phyloP scores from a whole-genome alignment of 2,113 vertebrate species.

The Lepus europaeus region DNA sequence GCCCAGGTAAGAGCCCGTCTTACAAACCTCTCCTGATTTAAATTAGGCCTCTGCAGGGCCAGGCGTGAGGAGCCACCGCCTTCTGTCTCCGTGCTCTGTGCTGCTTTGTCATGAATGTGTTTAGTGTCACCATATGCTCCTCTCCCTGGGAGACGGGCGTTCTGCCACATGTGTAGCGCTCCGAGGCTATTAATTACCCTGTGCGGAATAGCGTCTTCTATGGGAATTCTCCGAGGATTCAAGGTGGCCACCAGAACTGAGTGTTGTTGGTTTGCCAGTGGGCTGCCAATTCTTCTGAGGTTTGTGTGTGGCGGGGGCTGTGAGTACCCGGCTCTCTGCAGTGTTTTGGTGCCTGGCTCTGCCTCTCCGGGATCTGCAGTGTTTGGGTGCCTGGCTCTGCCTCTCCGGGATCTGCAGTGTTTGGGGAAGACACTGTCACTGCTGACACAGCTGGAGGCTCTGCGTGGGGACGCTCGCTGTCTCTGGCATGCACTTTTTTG shows the following conservation, averaged over 20 bases:
- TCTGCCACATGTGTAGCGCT: constrained; percentile 70
- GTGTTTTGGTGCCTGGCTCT: too few relatives aligned
- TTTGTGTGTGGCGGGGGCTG: too few relatives aligned
- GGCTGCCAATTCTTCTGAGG: constrained; percentile 18
- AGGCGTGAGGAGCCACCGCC: constrained; percentile 54
- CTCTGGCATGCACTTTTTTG: not conserved
- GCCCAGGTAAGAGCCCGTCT: constrained; percentile 27
- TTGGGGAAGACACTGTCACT: constrained; percentile 42
- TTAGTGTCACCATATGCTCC: constrained; percentile 79
- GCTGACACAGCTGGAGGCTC: constrained; percentile 15
- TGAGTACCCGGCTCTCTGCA: not conserved
- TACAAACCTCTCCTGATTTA: constrained; percentile 74
- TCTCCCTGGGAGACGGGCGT: constrained; percentile 79
- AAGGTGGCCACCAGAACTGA: constrained; percentile 8
- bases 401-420: not conserved
- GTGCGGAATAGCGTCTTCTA: constrained; percentile 72
- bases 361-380: not conserved
- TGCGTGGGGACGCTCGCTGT: not conserved
- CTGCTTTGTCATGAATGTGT: constrained; percentile 80
- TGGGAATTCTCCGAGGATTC: constrained; percentile 36
- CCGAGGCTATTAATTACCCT: constrained; percentile 81
- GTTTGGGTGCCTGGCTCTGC: too few relatives aligned
- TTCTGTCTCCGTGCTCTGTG: constrained; percentile 74
- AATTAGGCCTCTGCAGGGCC: constrained; percentile 70
- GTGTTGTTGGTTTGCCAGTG: constrained; percentile 44